Percentiles rank a stretch among this genome's conserved stretches.
These are phyloP conservation scores for Myopa testacea DNA, from an alignment of 2,888 invertebrate species.

Conservation along the genomic window DNA sequence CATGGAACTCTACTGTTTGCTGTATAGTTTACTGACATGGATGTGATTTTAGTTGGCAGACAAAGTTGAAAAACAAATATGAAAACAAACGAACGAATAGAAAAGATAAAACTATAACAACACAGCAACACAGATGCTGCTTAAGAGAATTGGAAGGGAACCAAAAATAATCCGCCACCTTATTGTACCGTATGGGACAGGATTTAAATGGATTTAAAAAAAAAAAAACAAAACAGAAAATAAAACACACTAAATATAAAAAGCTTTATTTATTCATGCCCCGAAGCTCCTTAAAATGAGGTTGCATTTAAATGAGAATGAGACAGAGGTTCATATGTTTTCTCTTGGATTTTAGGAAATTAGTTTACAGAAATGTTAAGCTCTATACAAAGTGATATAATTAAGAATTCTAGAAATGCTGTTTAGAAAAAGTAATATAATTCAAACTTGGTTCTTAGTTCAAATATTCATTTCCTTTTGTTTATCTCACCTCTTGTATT, in stretches of 20 bases:
- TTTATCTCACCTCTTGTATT: conserved; percentile 84
- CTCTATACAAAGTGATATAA: not conserved
- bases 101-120: not conserved
- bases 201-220: too few species aligned
- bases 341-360: not conserved
- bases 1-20: conserved; percentile 49
- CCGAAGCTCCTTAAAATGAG: too few species aligned
- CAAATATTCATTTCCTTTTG: too few species aligned
- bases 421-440: not conserved
- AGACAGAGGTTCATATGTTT: too few species aligned
- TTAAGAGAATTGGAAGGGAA: not conserved
- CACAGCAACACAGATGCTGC: not conserved
- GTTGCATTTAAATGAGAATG: too few species aligned
- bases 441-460: too few species aligned
- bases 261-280: not conserved
- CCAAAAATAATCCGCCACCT: not conserved
- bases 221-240: too few species aligned
- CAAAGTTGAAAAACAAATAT: not conserved
- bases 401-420: not conserved
- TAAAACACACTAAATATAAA: not conserved
- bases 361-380: not conserved
- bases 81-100: not conserved
- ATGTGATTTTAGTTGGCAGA: conserved; percentile 9
- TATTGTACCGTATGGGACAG: too few species aligned
- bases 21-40: not conserved